Evolutionary conservation across 53 echinoderm and acorn worm genomes (phyloP).

Genomic region (Pentamera pediparva): DNA sequence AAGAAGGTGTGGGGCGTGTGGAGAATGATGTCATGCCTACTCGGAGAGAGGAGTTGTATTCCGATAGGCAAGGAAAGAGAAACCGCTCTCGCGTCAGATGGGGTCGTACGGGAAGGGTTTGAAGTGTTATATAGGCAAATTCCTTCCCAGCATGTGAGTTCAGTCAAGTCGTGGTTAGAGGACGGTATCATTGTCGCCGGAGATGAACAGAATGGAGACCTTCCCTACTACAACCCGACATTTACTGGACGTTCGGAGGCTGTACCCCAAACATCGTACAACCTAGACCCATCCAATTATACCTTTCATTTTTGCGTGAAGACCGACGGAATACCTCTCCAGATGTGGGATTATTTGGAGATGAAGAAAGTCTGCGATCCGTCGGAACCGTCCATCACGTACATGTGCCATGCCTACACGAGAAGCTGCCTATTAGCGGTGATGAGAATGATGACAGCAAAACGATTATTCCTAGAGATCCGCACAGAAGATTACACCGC

Average conservation of each 20-base stretch:
- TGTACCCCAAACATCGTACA: background rate
- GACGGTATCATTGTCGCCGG: conserved; percentile 6
- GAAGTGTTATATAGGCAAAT: no score
- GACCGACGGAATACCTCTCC: background rate
- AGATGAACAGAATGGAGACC: background rate
- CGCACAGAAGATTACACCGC: background rate
- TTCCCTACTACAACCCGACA: conserved; percentile 14
- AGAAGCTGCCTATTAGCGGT: no score
- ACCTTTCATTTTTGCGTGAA: conserved; percentile 4
- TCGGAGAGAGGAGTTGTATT: background rate
- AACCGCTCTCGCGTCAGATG: no score
- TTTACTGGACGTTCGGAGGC: background rate
- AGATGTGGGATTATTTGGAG: conserved; percentile 23
- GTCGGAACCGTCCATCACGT: background rate
- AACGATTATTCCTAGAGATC: background rate
- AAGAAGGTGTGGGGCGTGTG: conserved; percentile 3
- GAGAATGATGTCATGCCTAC: background rate
- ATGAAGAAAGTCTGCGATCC: background rate
- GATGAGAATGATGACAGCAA: conserved; percentile 11
- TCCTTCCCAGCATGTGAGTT: background rate
- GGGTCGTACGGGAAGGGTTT: no score
- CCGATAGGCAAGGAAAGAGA: no score
- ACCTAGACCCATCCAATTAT: background rate
- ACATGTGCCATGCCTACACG: conserved; percentile 5
- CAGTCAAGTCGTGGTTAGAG: background rate